These are phyloP conservation scores for Rallus limicola DNA, from an alignment of 2,113 vertebrate genomes.

Conservation along the genomic window DNA sequence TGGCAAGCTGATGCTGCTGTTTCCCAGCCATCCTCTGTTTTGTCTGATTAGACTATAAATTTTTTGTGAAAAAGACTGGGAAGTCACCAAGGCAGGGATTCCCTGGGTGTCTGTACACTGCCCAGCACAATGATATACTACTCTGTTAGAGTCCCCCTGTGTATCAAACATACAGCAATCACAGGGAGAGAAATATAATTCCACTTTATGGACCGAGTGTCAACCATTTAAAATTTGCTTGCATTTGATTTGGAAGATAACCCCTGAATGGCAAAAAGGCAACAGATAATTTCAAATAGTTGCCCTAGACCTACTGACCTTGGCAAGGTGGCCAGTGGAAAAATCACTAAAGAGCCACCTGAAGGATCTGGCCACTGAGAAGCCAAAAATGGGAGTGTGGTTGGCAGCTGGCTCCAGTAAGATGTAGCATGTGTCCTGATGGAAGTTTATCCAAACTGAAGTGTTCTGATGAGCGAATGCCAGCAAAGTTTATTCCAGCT, in stretches of 20 bases:
- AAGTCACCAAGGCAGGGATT: background rate
- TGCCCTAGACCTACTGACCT: background rate
- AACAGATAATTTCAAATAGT: background rate
- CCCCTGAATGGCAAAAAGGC: background rate
- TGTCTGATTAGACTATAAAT: background rate
- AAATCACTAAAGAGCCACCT: background rate
- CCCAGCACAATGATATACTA: background rate
- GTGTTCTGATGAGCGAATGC: fast-evolving
- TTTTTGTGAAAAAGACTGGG: background rate
- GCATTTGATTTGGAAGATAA: background rate
- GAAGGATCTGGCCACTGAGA: background rate
- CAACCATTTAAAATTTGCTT: background rate
- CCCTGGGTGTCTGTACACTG: background rate
- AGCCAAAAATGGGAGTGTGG: background rate
- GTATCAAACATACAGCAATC: background rate
- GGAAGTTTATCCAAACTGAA: background rate
- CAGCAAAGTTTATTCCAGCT: background rate
- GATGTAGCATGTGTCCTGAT: background rate
- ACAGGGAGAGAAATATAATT: background rate
- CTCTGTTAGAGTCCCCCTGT: background rate
- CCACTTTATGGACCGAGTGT: background rate
- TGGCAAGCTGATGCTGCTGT: background rate
- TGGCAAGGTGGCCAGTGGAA: background rate
- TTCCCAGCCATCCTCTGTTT: background rate
- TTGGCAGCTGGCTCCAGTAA: background rate